Evolutionary conservation across 1,140 invertebrate genomes (phyloP), one percentile per base, ranked within the genome.

Genomic region (Sinella curviseta): DNA sequence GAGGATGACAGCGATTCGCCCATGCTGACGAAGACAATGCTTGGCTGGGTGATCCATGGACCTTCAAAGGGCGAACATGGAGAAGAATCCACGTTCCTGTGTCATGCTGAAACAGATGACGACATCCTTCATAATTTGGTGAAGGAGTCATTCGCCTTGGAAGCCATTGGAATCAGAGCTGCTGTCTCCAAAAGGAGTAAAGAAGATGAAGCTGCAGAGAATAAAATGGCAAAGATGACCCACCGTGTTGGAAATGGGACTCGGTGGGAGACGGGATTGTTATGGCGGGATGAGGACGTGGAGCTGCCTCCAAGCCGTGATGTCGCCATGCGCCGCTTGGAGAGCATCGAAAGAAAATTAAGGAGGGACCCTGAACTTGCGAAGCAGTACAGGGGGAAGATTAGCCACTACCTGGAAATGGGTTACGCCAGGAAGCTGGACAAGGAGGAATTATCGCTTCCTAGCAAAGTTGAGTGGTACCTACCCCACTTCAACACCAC

Each of bases 111-210:
- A 70, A 33, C 1, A 14, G 65, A 70, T n/a, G 30, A 33, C 65
- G 65, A 70, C n/a, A 70, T 70, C 12, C 26, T 70, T 12, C 65
- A 70, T 33, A 3, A 33, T 16, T n/a, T 70, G 26, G 65, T 70
- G 65, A 70, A 70, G 65, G 65, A 70, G 31, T 70, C 65, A 12
- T 70, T 70, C 31, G 1, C 26, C 8, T 33, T 70, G 31, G 65
- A 70, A 70, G 4, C 28, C 8, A n/a, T 70, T 30, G 65, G 65
- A 70, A 70, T 70, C 31, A 8, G 31, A 24, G 12, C 26, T 14
- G 31, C 2, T 8, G 28, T 8, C 3, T 8, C 4, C 1, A 4
- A 12, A 30, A 70, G 65, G 24, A 31, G 26, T 30, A 30, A 14
- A 30, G 65, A 70, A 31, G 65, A 70, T 33, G 8, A 12, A 1